A percentile compares a stretch with the other conserved stretches of the same genome.
Conservation (phyloP, 2,888 invertebrate genomes). For the Mythimna pallens region DNA sequence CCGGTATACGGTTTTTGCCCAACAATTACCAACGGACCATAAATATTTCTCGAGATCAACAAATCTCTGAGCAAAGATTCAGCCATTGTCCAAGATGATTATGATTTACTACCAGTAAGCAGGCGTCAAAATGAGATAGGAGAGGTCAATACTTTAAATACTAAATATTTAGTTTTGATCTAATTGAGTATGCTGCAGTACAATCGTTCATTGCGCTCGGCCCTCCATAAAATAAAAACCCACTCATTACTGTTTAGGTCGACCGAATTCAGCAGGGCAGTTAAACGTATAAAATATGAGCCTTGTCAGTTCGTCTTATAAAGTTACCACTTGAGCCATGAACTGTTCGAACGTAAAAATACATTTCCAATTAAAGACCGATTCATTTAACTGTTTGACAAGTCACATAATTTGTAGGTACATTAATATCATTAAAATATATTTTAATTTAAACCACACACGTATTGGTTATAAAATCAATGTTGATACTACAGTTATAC, state of each 20-base stretch:
- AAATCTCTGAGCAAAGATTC: slow-evolving; percentile 12
- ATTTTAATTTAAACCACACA: slow-evolving; percentile 39
- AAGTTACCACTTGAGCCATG: slow-evolving; percentile 52
- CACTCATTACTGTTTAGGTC: slow-evolving; percentile 75
- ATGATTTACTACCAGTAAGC: slow-evolving; percentile 11
- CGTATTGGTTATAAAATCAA: slow-evolving; percentile 42
- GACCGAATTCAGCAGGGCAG: slow-evolving; percentile 70
- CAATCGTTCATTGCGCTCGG: slow-evolving; percentile 72
- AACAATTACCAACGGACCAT: slow-evolving; percentile 27
- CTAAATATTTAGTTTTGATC: slow-evolving; percentile 59
- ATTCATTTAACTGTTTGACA: slow-evolving; percentile 46
- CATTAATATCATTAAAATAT: slow-evolving; percentile 38
- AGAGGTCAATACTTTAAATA: slow-evolving; percentile 41
- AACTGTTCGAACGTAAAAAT: slow-evolving; percentile 55
- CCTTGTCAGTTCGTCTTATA: slow-evolving; percentile 74
- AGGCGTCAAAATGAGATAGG: slow-evolving; percentile 24
- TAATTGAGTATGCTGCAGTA: slow-evolving; percentile 73
- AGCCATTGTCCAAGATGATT: slow-evolving; percentile 11
- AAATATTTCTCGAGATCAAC: slow-evolving; percentile 25
- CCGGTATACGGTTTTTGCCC: slow-evolving; percentile 27
- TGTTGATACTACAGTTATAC: slow-evolving; percentile 13
- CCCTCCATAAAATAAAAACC: slow-evolving; percentile 80
- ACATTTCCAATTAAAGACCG: slow-evolving; percentile 55
- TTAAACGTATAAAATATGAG: slow-evolving; percentile 82
- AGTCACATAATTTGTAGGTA: slow-evolving; percentile 34